Conservation (phyloP, 2,888 invertebrate species). For the Trachelus tabidus region DNA sequence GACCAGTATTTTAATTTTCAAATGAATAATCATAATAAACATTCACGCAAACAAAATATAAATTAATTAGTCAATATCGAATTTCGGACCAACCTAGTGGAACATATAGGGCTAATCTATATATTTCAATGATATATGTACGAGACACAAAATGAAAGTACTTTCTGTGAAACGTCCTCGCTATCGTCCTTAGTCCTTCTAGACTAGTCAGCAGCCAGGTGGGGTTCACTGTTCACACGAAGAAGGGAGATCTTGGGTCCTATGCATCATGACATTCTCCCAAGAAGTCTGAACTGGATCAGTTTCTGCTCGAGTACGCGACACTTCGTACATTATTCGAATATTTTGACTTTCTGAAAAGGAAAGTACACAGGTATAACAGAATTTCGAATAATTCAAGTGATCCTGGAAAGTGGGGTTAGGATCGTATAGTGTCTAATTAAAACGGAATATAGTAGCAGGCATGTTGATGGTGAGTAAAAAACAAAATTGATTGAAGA, state of each 20-base stretch:
- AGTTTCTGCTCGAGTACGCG: conserved; percentile 46
- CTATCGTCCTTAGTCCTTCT: conserved; percentile 1
- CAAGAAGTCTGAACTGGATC: conserved; percentile 53
- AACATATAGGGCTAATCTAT: not conserved
- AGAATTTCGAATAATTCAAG: conserved; percentile 12
- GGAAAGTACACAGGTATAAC: conserved; percentile 5
- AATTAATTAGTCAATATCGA: not conserved
- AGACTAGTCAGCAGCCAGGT: conserved; percentile 9
- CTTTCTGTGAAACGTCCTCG: conserved; percentile 2
- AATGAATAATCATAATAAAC: too few relatives aligned
- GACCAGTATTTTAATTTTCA: too few relatives aligned
- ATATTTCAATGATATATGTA: not conserved
- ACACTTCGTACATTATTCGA: conserved; percentile 19
- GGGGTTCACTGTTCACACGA: conserved; percentile 12
- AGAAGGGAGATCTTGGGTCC: conserved; percentile 38
- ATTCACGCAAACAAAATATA: not conserved
- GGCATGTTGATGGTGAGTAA: conserved; percentile 8
- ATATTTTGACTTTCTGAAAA: not conserved
- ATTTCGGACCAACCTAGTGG: not conserved
- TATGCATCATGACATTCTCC: conserved; percentile 54
- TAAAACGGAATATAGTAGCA: not conserved
- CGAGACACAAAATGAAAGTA: conserved; percentile 4
- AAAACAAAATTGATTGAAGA: not conserved
- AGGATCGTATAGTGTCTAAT: not conserved
- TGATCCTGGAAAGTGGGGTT: not conserved